These are phyloP conservation scores for Cassiopea andromeda DNA, from an alignment of 30 jellyfish, hydroid and myxozoan species.

Conservation along the genomic window DNA sequence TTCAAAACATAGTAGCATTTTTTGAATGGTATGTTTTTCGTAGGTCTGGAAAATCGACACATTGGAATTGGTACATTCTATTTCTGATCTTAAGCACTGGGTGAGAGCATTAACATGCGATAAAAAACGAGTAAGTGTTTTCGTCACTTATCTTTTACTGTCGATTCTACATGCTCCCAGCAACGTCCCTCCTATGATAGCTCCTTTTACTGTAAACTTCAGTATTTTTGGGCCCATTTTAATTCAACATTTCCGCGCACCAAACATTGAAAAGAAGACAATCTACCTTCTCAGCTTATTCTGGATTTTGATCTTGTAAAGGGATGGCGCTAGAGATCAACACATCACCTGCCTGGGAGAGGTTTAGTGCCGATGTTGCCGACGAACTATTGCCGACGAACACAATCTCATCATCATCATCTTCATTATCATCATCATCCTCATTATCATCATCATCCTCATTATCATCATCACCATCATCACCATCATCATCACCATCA, in stretches of 20 bases:
- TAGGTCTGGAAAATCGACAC: slow-evolving; percentile 90
- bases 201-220: background rate
- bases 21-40: slow-evolving; percentile 47
- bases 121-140: slow-evolving; percentile 65
- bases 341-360: background rate
- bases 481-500: too few relatives aligned
- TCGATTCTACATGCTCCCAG: background rate
- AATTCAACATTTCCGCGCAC: too few relatives aligned
- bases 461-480: too few relatives aligned
- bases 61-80: slow-evolving; percentile 82
- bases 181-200: background rate
- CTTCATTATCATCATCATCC: too few relatives aligned
- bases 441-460: too few relatives aligned
- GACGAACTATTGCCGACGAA: too few relatives aligned
- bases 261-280: too few relatives aligned
- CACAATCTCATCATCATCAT: too few relatives aligned
- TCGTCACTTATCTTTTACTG: background rate
- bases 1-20: background rate
- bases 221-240: background rate
- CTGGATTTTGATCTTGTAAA: too few relatives aligned
- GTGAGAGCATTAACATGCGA: slow-evolving; percentile 94
- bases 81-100: slow-evolving; percentile 87
- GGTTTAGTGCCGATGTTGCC: too few relatives aligned
- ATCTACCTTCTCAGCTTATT: too few relatives aligned
- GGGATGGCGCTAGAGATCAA: too few relatives aligned